Evolutionary conservation across 2,888 invertebrate species (phyloP), one percentile per base, ranked within the genome.

Genomic region (Luperina nickerlii): DNA sequence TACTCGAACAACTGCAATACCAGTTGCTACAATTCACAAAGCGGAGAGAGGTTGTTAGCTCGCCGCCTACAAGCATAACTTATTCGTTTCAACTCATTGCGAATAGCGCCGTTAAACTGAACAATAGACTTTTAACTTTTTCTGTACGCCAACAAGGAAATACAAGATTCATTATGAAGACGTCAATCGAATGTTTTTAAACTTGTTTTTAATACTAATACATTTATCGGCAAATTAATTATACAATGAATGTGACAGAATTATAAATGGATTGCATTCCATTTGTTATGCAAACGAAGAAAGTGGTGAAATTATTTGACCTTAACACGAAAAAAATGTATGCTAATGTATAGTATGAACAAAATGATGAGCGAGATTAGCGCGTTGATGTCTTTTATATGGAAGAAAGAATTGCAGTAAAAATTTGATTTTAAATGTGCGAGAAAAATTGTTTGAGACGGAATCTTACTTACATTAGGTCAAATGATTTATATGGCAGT

Each of bases 301-400:
- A 87, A 90, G 89, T 76, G 76, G 87, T 81, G 89, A 90, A 87
- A 89, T 81, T 78, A 38, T 27, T 60, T 83, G 86, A 87, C 90
- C 90, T 91, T 91, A 90, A 88, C 89, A 84, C 45, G 27, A 48
- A 77, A 74, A 57, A 81, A 83, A 73, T 60, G 48, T 51, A 72
- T 72, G 68, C 66, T 60, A 73, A 79, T 66, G 84, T 80, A 80
- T 74, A 62, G 74, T 67, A 24, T 60, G 63, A 68, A 62, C 57
- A 71, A 87, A 81, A 85, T 66, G 74, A 76, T 42, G 27, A 69
- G 42, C 69, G 79, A 38, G 74, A 76, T 75, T 74, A 76, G 82
- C 85, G 87, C 93, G 87, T 93, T 92, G 91, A 93, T 90, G 90
- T 93, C 93, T 93, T 93, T 92, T 92, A 80, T 86, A 91, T 83